Base-by-base conservation (phyloP, 2,113 vertebrate genomes). In the Agapornis roseicollis region DNA sequence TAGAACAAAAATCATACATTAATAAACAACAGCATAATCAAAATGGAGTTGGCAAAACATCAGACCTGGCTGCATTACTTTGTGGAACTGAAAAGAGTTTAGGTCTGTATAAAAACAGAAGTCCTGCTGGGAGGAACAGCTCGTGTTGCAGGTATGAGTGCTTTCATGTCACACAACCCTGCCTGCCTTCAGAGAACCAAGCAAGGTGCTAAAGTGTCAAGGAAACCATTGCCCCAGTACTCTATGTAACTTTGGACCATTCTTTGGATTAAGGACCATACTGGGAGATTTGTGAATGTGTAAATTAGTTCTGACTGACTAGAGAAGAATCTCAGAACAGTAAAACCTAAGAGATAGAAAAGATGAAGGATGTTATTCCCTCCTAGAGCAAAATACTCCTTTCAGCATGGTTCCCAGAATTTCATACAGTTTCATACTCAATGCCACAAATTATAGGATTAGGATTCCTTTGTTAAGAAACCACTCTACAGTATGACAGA, bases 151-250 rank as follows among this genome's bases (percentile, higher is more conserved):
- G 28, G 52, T 53, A 10, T 55, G 80, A 58, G 42, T 9, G 33
- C 35, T 19, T 17, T 42, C 17, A 2, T 0, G 0, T 46, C 41
- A 15, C 31, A 18, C 37, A 52, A 8, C 22, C 10, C 46, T 0
- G 0, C n/a, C 46, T 58, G 61, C 50, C 37, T 81, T 35, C 7
- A 28, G 72, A 1, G 1, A 37, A 52, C 13, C 29, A 37, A 3
- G 23, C 1, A 19, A 14, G 42, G 28, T 47, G 25, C 3, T 44
- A 10, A 37, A 41, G 55, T 31, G 22, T 24, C 33, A 56, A 70
- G 35, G 53, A 66, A 18, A n/a, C 8, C 14, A 2, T 72, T 56
- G 29, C 27, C 29, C 55, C 6, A 2, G 22, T 25, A 9, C 7
- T 6, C 5, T 46, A 9, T 20, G 18, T 28, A 37, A 7, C n/a